phyloP scores from a whole-genome alignment of 2,797 vertebrate genomes.

The Acipenser ruthenus region DNA sequence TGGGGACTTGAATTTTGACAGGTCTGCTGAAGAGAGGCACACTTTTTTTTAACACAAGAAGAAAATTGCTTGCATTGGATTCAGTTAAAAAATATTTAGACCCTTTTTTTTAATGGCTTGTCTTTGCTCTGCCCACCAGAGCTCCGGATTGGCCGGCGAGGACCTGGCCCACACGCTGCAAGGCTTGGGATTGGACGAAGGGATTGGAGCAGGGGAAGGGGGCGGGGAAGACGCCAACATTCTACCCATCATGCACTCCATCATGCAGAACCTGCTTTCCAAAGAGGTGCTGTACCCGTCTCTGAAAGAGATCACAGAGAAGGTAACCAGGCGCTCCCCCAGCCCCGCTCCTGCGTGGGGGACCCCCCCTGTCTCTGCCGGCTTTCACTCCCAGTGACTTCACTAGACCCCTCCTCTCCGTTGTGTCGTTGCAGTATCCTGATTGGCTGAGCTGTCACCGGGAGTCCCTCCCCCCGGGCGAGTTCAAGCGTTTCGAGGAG shows the following conservation, averaged over 20 bases:
- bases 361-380: not conserved
- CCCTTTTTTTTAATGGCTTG: no score
- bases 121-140: slow-evolving; percentile 37
- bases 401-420: not conserved
- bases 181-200: slow-evolving; percentile 63
- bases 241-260: slow-evolving; percentile 85
- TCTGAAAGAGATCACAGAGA: slow-evolving; percentile 85
- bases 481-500: slow-evolving; percentile 71
- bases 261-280: slow-evolving; percentile 90
- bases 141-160: slow-evolving; percentile 71
- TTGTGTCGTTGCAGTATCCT: slow-evolving; percentile 63
- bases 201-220: slow-evolving; percentile 26
- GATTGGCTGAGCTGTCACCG: slow-evolving; percentile 79
- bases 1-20: no score
- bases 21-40: no score
- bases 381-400: no score
- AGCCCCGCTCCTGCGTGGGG: not conserved
- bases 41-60: no score
- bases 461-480: slow-evolving; percentile 59
- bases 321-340: slow-evolving; percentile 46
- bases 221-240: slow-evolving; percentile 67
- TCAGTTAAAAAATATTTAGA: no score
- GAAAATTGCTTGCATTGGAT: no score
- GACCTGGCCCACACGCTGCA: slow-evolving; percentile 81
- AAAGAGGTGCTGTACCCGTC: slow-evolving; percentile 88